These are phyloP conservation scores for Xenentodon cancila DNA, from an alignment of 2,797 vertebrate genomes.

Conservation along the genomic window DNA sequence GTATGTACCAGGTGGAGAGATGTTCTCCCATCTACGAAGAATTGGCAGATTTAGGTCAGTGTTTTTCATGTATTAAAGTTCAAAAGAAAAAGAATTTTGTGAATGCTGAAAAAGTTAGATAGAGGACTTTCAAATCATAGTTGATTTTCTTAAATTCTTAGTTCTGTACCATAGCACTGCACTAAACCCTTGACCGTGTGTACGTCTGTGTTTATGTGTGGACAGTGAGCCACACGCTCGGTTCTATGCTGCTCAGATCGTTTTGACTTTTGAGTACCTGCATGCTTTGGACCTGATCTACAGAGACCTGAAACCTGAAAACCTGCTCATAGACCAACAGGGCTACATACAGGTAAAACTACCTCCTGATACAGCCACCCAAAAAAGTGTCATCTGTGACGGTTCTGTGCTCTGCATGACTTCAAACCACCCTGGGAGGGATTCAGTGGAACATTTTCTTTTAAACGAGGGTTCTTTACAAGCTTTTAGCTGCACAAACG, in stretches of 20 bases:
- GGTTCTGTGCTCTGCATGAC: too few species aligned
- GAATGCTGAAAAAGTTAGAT: background rate
- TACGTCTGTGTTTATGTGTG: conserved; percentile 1
- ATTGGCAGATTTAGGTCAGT: conserved; percentile 92
- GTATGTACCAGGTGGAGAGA: conserved; percentile 92
- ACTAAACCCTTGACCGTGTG: background rate
- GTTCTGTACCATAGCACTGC: background rate
- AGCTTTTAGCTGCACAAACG: background rate
- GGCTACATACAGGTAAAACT: conserved; percentile 88
- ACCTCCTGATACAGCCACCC: background rate
- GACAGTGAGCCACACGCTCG: conserved; percentile 90
- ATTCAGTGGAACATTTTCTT: background rate
- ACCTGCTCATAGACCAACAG: conserved; percentile 93
- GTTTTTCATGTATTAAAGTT: background rate
- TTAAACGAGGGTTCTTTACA: background rate
- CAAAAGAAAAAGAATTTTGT: conserved; percentile 4
- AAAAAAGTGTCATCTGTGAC: too few species aligned
- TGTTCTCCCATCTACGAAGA: conserved; percentile 93
- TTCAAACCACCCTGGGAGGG: background rate
- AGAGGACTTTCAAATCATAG: background rate
- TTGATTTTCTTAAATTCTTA: background rate
- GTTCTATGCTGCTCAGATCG: conserved; percentile 93
- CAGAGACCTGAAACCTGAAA: conserved; percentile 94
- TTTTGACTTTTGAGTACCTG: conserved; percentile 94
- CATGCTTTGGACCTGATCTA: conserved; percentile 94